phyloP scores from a whole-genome alignment of 2,113 vertebrate species.

The Bufo bufo region DNA sequence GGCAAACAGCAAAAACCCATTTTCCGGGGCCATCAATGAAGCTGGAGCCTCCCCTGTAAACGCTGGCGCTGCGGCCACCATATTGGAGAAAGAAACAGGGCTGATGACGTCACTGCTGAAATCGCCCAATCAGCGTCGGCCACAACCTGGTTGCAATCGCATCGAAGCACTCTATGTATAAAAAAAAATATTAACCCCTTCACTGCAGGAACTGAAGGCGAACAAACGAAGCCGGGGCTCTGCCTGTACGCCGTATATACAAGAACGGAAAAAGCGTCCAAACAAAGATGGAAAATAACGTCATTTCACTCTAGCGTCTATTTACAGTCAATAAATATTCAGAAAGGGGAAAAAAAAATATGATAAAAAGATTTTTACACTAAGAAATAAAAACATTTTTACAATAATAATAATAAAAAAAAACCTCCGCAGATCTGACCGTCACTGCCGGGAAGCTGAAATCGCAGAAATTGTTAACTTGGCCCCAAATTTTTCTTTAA shows the following conservation, averaged over 20 bases:
- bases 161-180: background rate
- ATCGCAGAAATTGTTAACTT: constrained; percentile 15
- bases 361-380: constrained; percentile 63
- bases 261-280: constrained; percentile 16
- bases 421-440: background rate
- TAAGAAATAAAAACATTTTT: constrained; percentile 57
- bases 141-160: background rate
- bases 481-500: constrained; percentile 30
- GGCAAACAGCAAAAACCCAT: background rate
- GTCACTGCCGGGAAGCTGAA: background rate
- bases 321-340: constrained; percentile 86
- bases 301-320: constrained; percentile 74
- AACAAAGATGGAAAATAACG: constrained; percentile 60
- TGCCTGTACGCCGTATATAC: constrained; percentile 18
- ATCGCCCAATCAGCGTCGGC: constrained; percentile 10
- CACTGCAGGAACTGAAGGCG: background rate
- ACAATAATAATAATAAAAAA: constrained; percentile 22
- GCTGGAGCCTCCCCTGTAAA: background rate
- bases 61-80: background rate
- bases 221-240: background rate
- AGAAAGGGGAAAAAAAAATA: constrained; percentile 42
- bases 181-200: background rate
- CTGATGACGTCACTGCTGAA: constrained; percentile 27
- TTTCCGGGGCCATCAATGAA: too few species aligned
- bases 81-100: background rate